Conservation (phyloP, 1,140 invertebrate species). For the Philaenus spumarius region DNA sequence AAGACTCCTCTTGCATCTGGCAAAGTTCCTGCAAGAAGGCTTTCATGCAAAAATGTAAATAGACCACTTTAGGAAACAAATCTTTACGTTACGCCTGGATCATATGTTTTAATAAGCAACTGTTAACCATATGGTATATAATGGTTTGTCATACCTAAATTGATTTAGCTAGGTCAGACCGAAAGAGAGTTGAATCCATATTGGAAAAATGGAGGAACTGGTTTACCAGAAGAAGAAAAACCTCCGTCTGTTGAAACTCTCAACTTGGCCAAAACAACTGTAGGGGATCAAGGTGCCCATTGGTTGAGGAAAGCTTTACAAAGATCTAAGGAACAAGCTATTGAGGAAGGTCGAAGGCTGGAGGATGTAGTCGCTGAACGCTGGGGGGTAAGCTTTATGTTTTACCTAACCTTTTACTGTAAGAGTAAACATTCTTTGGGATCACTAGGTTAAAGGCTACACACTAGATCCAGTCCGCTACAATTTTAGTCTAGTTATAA, state of each 20-base stretch:
- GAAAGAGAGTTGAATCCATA: slow-evolving; percentile 82
- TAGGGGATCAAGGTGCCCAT: slow-evolving; percentile 41
- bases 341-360: slow-evolving; percentile 45
- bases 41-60: no score
- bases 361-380: slow-evolving; percentile 55
- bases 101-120: background rate
- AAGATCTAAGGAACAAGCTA: slow-evolving; percentile 51
- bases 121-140: no score
- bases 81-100: background rate
- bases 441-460: no score
- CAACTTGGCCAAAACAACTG: slow-evolving; percentile 14
- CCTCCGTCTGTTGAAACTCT: slow-evolving; percentile 24
- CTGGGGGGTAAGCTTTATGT: slow-evolving; percentile 49
- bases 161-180: slow-evolving; percentile 57
- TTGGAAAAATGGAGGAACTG: slow-evolving; percentile 83
- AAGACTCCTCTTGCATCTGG: no score
- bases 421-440: background rate
- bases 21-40: no score
- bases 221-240: slow-evolving; percentile 52
- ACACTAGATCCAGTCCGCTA: no score
- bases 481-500: no score
- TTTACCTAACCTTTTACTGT: background rate
- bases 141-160: background rate
- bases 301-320: slow-evolving; percentile 52
- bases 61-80: no score